phyloP scores from a whole-genome alignment of 2,797 vertebrate genomes.

The Myiothlypis chrysogaster region DNA sequence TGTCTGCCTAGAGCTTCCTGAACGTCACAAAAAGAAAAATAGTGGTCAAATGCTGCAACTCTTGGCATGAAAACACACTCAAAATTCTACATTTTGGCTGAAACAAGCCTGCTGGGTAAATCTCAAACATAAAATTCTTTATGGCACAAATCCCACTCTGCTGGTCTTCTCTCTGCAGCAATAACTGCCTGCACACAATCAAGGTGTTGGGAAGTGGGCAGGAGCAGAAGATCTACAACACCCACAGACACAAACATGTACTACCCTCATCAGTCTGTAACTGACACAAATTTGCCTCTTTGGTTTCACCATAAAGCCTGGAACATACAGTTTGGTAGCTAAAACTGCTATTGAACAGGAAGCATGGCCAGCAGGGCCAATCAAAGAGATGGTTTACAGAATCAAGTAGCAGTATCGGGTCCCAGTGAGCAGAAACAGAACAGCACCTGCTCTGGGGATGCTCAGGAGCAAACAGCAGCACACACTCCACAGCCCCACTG shows the following conservation, averaged over 20 bases:
- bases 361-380: not conserved
- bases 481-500: not conserved
- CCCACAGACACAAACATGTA: rapidly evolving
- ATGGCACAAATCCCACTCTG: not conserved
- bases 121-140: not conserved
- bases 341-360: not conserved
- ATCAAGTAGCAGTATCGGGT: rapidly evolving
- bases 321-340: not conserved
- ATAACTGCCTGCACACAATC: not conserved
- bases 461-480: not conserved
- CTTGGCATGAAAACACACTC: not conserved
- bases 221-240: not conserved
- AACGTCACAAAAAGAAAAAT: not conserved
- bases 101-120: not conserved
- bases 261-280: not conserved
- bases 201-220: not conserved
- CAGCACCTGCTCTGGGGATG: not conserved
- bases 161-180: not conserved
- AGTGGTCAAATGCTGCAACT: not conserved
- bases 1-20: not conserved
- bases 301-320: not conserved
- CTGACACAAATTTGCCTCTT: not conserved
- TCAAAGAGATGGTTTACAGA: not conserved
- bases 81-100: not conserved
- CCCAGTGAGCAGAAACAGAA: not conserved